Conservation (phyloP, 2,113 vertebrate genomes). For the Myocastor coypus region DNA sequence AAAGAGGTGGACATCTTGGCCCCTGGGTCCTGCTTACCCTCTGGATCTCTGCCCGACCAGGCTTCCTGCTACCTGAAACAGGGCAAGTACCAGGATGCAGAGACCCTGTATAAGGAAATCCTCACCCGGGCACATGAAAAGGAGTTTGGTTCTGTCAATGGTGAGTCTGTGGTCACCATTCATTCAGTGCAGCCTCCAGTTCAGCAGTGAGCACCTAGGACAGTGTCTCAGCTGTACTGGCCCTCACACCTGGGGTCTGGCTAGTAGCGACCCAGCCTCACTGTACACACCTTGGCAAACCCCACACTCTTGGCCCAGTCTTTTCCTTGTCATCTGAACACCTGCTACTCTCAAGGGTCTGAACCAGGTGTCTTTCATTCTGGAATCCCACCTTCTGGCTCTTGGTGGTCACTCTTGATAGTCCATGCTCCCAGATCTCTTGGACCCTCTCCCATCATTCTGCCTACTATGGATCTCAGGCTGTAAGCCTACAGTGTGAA, state of each 20-base stretch:
- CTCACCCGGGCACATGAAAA: conserved; percentile 93
- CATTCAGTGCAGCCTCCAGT: not conserved
- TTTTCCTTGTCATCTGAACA: not conserved
- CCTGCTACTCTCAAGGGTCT: not conserved
- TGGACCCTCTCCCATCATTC: not conserved
- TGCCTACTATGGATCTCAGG: not conserved
- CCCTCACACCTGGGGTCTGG: not conserved
- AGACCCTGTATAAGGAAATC: conserved; percentile 93
- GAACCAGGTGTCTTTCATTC: not conserved
- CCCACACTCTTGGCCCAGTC: not conserved
- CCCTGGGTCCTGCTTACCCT: conserved; percentile 40
- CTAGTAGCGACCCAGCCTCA: not conserved
- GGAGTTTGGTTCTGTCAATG: conserved; percentile 94
- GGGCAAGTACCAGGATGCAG: conserved; percentile 93
- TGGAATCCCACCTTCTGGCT: not conserved
- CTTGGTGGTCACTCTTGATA: not conserved
- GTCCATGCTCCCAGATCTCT: not conserved
- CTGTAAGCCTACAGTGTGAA: not conserved
- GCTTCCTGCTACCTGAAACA: conserved; percentile 95
- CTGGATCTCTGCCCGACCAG: conserved; percentile 76
- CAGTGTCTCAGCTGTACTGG: not conserved
- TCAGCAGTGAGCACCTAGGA: not conserved
- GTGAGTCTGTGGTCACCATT: conserved; percentile 80
- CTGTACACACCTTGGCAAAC: not conserved
- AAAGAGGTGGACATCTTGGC: conserved; percentile 57